These are phyloP conservation scores for Schizotus pectinicornis DNA, from an alignment of 2,888 invertebrate species.

Conservation along the genomic window DNA sequence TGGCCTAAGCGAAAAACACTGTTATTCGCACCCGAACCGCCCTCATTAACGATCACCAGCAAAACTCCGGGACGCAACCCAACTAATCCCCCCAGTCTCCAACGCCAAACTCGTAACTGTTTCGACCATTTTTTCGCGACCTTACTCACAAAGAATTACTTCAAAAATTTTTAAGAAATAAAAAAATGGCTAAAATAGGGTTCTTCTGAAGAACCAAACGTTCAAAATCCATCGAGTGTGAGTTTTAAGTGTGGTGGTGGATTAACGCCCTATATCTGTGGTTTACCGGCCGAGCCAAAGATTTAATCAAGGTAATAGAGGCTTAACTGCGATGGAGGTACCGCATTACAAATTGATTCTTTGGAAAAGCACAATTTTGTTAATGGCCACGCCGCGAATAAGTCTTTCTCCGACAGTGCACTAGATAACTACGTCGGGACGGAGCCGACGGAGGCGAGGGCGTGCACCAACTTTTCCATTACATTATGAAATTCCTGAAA, in stretches of 20 bases:
- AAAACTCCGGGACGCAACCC: neutral
- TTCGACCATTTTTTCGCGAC: no score
- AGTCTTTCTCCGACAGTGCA: conserved; percentile 32
- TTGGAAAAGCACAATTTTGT: conserved; percentile 42
- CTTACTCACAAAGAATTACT: no score
- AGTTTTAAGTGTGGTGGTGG: neutral
- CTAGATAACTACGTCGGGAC: conserved; percentile 21
- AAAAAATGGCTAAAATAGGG: no score
- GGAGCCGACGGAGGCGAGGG: conserved; percentile 2
- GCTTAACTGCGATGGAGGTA: conserved; percentile 33
- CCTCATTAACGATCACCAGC: neutral
- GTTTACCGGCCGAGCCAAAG: conserved; percentile 24
- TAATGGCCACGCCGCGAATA: conserved; percentile 38
- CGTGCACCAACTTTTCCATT: conserved; percentile 32
- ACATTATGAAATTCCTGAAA: conserved; percentile 31
- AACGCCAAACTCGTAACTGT: no score
- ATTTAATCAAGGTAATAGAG: conserved; percentile 45
- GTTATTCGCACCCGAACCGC: neutral
- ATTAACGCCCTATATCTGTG: conserved; percentile 20
- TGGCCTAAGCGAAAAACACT: conserved; percentile 4
- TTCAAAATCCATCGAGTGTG: no score
- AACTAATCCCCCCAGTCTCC: no score
- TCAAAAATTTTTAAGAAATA: no score
- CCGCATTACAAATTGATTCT: conserved; percentile 43
- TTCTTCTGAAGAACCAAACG: no score